phyloP scores from a whole-genome alignment of 2,888 invertebrate species.

The Ennomos quercinarius region DNA sequence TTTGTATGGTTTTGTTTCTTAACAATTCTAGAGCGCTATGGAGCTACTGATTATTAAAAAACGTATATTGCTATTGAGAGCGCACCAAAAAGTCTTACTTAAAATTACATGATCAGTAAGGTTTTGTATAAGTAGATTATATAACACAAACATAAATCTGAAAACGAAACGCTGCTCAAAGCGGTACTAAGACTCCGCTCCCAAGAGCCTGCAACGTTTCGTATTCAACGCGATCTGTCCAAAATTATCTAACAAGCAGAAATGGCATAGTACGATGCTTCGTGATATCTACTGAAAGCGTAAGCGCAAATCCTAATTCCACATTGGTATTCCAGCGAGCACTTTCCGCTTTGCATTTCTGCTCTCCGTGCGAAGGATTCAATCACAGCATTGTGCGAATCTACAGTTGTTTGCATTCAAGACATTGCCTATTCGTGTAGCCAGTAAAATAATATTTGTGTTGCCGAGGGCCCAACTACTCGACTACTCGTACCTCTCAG shows the following conservation, averaged over 20 bases:
- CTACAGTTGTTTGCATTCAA: slow-evolving; percentile 39
- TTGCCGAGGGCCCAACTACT: slow-evolving; percentile 14
- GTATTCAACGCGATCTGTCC: slow-evolving; percentile 13
- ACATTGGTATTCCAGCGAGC: slow-evolving; percentile 41
- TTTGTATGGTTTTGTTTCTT: not conserved
- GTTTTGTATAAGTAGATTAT: no score
- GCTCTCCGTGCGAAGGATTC: slow-evolving; percentile 34
- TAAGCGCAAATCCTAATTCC: slow-evolving; percentile 41
- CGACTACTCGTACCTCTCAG: slow-evolving; percentile 3
- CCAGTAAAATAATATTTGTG: slow-evolving; percentile 31
- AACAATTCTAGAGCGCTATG: not conserved
- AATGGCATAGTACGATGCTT: slow-evolving; percentile 13
- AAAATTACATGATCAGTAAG: no score
- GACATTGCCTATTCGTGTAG: slow-evolving; percentile 33
- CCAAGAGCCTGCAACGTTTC: slow-evolving; percentile 6
- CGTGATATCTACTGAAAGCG: slow-evolving; percentile 25
- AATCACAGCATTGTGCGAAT: slow-evolving; percentile 37
- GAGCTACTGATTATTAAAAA: no score
- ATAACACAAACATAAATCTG: no score
- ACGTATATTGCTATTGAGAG: no score
- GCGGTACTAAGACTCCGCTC: not conserved
- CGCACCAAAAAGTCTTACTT: no score
- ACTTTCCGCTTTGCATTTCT: slow-evolving; percentile 43
- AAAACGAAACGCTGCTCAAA: no score
- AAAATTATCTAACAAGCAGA: slow-evolving; percentile 30